Conservation (phyloP, 92 coral and sea anemone species). For the Porites rus region DNA sequence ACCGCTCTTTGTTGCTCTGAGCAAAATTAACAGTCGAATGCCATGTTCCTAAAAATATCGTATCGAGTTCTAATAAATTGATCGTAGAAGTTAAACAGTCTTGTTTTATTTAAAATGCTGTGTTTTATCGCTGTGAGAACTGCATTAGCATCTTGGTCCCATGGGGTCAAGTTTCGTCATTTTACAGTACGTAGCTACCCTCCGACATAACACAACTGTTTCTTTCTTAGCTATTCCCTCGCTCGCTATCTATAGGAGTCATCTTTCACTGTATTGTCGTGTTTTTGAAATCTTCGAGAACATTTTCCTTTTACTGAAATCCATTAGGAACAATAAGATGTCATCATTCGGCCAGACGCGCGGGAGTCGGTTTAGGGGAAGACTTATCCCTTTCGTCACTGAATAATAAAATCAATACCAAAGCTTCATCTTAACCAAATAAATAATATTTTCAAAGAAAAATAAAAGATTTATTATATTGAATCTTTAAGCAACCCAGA, state of each 20-base stretch:
- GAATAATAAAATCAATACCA: too few relatives aligned
- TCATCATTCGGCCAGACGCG: not conserved
- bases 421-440: too few relatives aligned
- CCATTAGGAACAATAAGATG: not conserved
- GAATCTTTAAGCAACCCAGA: too few relatives aligned
- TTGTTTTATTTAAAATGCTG: not conserved
- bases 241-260: not conserved
- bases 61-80: constrained; percentile 5
- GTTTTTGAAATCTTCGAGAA: not conserved
- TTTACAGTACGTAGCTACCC: not conserved
- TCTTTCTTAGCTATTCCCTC: constrained; percentile 5
- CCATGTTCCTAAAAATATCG: not conserved
- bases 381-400: not conserved
- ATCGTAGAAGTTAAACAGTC: not conserved
- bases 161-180: constrained; percentile 15
- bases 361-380: not conserved
- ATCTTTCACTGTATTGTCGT: not conserved
- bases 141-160: constrained; percentile 9
- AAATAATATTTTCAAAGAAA: too few relatives aligned
- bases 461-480: too few relatives aligned
- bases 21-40: not conserved
- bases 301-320: not conserved
- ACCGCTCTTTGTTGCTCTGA: not conserved
- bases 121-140: constrained; percentile 13
- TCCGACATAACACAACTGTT: not conserved